phyloP scores from a whole-genome alignment of 2,797 vertebrate species.

The Acomys russatus region DNA sequence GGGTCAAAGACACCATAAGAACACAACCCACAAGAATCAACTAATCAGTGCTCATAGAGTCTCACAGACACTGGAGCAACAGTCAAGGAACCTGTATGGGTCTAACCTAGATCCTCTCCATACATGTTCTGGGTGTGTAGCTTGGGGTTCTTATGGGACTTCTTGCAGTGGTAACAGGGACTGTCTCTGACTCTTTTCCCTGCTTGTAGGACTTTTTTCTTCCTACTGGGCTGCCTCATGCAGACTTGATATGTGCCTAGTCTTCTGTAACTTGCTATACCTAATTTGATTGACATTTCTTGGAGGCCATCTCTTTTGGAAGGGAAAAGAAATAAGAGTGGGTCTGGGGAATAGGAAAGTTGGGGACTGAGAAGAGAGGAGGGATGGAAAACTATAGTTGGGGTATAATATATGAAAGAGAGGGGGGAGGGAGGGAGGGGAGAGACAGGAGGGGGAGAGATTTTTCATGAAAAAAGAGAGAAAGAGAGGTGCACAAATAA shows the following conservation, averaged over 20 bases:
- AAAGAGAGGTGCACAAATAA: too few species aligned
- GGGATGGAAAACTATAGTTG: background rate
- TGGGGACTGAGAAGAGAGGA: background rate
- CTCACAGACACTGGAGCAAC: background rate
- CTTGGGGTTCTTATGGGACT: background rate
- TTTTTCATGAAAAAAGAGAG: too few species aligned
- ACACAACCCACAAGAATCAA: background rate
- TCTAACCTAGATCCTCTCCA: background rate
- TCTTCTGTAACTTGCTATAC: background rate
- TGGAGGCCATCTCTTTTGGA: background rate
- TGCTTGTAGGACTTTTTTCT: too few species aligned
- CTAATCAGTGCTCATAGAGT: background rate
- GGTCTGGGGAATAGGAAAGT: background rate
- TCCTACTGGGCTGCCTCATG: background rate
- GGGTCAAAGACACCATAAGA: background rate
- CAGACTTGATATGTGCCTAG: background rate
- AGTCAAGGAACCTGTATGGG: background rate
- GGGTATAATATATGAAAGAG: background rate
- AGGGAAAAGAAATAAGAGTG: background rate
- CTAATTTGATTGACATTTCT: background rate
- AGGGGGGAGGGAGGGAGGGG: background rate
- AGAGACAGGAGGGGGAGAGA: background rate
- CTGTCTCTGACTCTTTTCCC: background rate
- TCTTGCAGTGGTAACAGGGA: background rate
- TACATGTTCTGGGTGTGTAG: background rate